These are phyloP conservation scores for Elymnias hypermnestra DNA, from an alignment of 1,140 invertebrate species.

Conservation along the genomic window DNA sequence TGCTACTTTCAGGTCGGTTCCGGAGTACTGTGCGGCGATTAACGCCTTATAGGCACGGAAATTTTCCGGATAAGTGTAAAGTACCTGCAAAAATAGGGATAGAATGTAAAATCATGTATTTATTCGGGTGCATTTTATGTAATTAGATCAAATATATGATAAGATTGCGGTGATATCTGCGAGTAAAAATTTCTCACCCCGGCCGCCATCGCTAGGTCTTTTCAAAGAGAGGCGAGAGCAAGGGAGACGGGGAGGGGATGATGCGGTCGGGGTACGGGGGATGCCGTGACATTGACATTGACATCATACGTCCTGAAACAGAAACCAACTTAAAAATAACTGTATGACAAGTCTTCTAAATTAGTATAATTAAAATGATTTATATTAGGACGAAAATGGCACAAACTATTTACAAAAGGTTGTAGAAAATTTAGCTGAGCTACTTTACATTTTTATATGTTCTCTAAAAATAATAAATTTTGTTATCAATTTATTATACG, in stretches of 20 bases:
- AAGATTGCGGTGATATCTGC: constrained; percentile 45
- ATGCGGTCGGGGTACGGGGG: neutral
- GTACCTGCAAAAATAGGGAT: constrained; percentile 86
- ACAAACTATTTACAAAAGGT: too few relatives aligned
- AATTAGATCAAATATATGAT: neutral
- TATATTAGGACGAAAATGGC: too few relatives aligned
- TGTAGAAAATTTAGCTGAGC: too few relatives aligned
- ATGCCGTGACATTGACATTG: constrained; percentile 29
- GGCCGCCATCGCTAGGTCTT: constrained; percentile 68
- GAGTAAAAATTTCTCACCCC: constrained; percentile 61
- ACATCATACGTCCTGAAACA: neutral
- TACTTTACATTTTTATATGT: too few relatives aligned
- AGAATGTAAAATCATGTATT: constrained; percentile 14
- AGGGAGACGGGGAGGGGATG: constrained; percentile 15
- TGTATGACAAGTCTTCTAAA: too few relatives aligned
- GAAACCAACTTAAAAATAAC: too few relatives aligned
- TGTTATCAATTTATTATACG: too few relatives aligned
- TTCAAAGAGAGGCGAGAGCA: constrained; percentile 33
- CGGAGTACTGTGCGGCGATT: constrained; percentile 96
- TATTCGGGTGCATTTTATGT: neutral
- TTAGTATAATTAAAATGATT: too few relatives aligned
- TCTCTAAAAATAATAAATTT: too few relatives aligned
- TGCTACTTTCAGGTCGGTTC: constrained; percentile 89
- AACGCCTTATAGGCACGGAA: constrained; percentile 95
- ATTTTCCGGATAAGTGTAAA: constrained; percentile 97